These are phyloP conservation scores for Volucella zonaria DNA, from an alignment of 2,888 invertebrate genomes.

Conservation along the genomic window DNA sequence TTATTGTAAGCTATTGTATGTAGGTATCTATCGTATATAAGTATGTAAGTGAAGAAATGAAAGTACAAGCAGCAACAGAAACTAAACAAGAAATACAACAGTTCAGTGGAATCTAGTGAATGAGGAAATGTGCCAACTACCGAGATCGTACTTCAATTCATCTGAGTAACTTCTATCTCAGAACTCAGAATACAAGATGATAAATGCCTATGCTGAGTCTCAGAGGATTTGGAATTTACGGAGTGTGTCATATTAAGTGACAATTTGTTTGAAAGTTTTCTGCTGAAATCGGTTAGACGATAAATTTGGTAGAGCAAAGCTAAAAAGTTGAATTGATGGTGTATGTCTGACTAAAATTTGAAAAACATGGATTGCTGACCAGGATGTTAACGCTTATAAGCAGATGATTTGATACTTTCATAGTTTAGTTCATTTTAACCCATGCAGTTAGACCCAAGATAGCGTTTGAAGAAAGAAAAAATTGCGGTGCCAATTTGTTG, in stretches of 20 bases:
- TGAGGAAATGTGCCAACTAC: slow-evolving; percentile 25
- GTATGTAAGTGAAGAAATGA: background rate
- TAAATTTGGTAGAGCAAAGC: no score
- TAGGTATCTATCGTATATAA: no score
- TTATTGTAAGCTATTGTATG: slow-evolving; percentile 17
- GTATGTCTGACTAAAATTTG: no score
- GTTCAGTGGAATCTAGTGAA: slow-evolving; percentile 39
- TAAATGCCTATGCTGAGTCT: slow-evolving; percentile 17
- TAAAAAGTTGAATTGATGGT: no score
- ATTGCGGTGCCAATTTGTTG: no score
- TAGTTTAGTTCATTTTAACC: no score
- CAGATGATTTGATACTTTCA: no score
- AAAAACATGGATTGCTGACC: no score
- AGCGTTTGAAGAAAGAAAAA: no score
- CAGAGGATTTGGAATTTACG: slow-evolving; percentile 2
- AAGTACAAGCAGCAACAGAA: no score
- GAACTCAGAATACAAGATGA: slow-evolving; percentile 1
- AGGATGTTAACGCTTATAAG: no score
- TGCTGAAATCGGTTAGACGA: background rate
- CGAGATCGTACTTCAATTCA: slow-evolving; percentile 38
- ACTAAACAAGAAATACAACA: background rate
- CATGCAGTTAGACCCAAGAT: no score
- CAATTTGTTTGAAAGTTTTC: slow-evolving; percentile 38
- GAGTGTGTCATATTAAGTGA: slow-evolving; percentile 26
- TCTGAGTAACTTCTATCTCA: background rate